Percentiles rank a stretch among this genome's conserved stretches.
phyloP scores from a whole-genome alignment of 2,113 vertebrate species.

The Nestor notabilis region DNA sequence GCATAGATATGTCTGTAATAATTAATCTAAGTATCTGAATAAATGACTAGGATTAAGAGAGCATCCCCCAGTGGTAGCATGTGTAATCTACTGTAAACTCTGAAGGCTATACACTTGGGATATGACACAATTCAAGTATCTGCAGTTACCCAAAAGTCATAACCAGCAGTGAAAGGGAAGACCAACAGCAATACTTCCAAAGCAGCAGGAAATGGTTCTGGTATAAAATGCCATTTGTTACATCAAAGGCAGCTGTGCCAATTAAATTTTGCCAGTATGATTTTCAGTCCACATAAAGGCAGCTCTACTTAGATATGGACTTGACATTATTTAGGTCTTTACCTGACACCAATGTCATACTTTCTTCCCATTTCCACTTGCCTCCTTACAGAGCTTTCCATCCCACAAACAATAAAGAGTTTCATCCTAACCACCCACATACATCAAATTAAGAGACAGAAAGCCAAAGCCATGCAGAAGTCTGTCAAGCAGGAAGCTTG shows the following conservation, averaged over 20 bases:
- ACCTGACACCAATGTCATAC: not conserved
- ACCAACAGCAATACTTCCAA: not conserved
- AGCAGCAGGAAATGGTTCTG: not conserved
- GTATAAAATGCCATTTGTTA: not conserved
- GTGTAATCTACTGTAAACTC: not conserved
- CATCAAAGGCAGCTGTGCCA: not conserved
- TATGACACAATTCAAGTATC: not conserved
- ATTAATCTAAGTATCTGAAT: constrained; percentile 11
- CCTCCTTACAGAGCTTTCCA: not conserved
- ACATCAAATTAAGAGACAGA: not conserved
- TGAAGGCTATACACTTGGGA: not conserved
- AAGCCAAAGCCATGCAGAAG: not conserved
- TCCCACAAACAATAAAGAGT: not conserved
- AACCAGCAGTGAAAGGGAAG: not conserved
- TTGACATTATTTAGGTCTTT: not conserved
- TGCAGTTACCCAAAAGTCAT: not conserved
- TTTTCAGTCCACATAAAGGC: not conserved
- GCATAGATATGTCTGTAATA: not conserved
- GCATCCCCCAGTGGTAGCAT: not conserved
- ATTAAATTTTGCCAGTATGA: not conserved
- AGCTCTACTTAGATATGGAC: not conserved
- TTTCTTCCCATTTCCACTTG: not conserved
- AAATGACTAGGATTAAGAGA: constrained; percentile 30
- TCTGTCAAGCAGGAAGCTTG: not conserved
- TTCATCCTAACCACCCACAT: constrained; percentile 13